Base-by-base conservation (phyloP, 2,113 vertebrate genomes). In the Pristiophorus japonicus region DNA sequence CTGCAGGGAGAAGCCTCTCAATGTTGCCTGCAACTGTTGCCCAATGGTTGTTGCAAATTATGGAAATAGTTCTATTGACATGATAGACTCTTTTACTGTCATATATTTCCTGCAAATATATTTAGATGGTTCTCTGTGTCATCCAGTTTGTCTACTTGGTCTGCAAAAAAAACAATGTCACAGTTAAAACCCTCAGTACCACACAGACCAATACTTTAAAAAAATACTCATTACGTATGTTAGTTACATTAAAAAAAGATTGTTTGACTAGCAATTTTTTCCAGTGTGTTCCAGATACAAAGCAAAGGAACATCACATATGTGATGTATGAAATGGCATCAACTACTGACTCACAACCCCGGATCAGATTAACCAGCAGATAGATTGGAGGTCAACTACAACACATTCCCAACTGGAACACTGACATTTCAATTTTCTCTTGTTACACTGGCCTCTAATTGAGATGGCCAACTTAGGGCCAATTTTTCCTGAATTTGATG, bases 361-460 rank as follows among this genome's bases (percentile, higher is more conserved):
- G 5, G 75, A 78, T 78, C 34, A 78, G n/a, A 14, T 38, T 78
- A 78, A 78, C 75, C 75, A 78, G 75, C 34, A 38, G 75, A 78
- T 38, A 18, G n/a, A 18, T 75, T 78, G 75, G 75, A 78, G 75
- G n/a, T 78, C 14, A 3, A 38, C n/a, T 42, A 38, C n/a, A n/a
- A 18, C 30, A 42, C n/a, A 16, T 78, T 78, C 75, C 75, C 14
- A 78, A 78, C n/a, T 78, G n/a, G n/a, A 78, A 38, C n/a, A 81
- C n/a, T 81, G 38, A 81, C n/a, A 81, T 38, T 81, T 81, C n/a
- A 81, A 81, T 81, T 38, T 78, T 78, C n/a, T 78, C n/a, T n/a
- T 78, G 22, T 78, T 81, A 18, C 16, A 81, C 14, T n/a, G 38
- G 14, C 75, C n/a, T 81, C 75, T 81, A 38, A 34, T 16, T 59